Conservation (phyloP, 2,113 vertebrate species). For the Eclectus roratus region DNA sequence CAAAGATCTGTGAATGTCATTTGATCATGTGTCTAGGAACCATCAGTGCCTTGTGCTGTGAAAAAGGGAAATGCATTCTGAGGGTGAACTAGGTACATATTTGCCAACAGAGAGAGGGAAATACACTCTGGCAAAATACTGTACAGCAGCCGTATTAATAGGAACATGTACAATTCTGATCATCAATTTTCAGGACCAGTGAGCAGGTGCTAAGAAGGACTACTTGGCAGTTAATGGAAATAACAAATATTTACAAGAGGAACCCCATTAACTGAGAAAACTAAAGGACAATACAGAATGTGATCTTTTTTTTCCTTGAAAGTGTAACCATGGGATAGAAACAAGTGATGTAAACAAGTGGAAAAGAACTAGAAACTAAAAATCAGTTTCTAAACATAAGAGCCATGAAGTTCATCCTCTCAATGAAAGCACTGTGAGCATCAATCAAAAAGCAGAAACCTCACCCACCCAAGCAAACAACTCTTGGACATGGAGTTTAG, state of each 20-base stretch:
- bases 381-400: background rate
- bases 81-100: background rate
- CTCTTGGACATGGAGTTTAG: background rate
- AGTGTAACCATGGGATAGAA: background rate
- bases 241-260: background rate
- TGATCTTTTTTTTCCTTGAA: background rate
- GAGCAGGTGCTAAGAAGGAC: background rate
- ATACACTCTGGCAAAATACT: background rate
- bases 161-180: background rate
- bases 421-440: background rate
- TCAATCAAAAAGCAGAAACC: background rate
- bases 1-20: background rate
- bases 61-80: background rate
- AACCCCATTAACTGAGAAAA: background rate
- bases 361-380: background rate
- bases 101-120: background rate
- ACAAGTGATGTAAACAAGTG: background rate
- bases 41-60: background rate
- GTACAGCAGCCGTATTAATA: background rate
- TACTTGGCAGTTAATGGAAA: background rate
- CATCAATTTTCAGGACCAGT: slow-evolving; percentile 10
- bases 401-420: background rate
- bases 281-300: background rate
- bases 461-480: background rate
- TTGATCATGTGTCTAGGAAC: background rate